Base-by-base conservation (phyloP, 92 coral and sea anemone species). In the Phenganax stokvisi region DNA sequence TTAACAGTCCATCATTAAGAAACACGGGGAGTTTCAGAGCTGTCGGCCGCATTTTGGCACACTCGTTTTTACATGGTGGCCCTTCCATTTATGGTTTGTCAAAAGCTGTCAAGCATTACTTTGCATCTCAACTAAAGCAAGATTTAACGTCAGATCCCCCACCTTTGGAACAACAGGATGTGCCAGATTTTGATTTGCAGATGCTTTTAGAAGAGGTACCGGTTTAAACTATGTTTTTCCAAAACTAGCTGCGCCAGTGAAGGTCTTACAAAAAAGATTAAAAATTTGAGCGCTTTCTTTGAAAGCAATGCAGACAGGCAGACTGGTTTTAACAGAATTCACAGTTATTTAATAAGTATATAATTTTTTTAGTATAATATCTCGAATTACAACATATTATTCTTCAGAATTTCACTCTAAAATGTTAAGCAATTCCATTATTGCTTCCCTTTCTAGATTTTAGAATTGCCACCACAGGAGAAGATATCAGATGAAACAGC, bases 41-140 rank as follows among this genome's bases (percentile, higher is more conserved):
- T 16, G 37, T 89, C 12, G 87, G 89, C n/a, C 80, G 71, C 28
- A 89, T 89, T 54, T 71, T 86, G 11, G 87, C 87, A 51, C 91
- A 89, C 71, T 89, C 87, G 61, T 69, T 89, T 70, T 64, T 89
- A 52, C 91, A 85, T 85, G 87, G 87, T 57, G 91, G 91, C 16
- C 89, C 91, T 61, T 55, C 61, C 12, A 20, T 83, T 27, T 51
- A 60, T 83, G 89, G 87, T 11, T 37, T 89, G 63, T 79, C 87
- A 54, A 70, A 75, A 64, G 85, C 86, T 30, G 83, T 61, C 5
- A 82, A 85, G 59, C 88, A 88, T 15, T 88, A 85, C 81, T 70
- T 80, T 27, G 71, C 85, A 28, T 70, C 62, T 64, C 28, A 57
- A 68, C 16, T 7, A 17, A 61, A 61, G 67, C 29, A 61, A 61